A percentile compares a stretch with the other conserved stretches of the same genome.
phyloP scores from a whole-genome alignment of 1,140 invertebrate genomes.

The Metaphire vulgaris region DNA sequence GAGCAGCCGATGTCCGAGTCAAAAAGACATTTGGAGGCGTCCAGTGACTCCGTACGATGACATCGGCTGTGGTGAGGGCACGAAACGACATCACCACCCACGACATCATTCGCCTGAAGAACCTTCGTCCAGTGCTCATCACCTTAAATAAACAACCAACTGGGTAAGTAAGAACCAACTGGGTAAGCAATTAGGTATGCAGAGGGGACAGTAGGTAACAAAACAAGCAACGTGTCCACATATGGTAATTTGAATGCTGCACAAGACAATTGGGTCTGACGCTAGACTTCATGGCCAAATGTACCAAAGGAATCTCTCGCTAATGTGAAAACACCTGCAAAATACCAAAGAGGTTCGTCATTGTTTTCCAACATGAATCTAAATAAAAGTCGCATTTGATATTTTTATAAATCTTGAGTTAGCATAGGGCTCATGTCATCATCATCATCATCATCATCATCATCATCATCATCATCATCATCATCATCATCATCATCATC shows the following conservation, averaged over 20 bases:
- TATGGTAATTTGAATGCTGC: not conserved
- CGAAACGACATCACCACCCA: conserved; percentile 21
- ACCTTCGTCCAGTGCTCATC: conserved; percentile 38
- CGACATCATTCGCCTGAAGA: conserved; percentile 34
- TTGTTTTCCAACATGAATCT: too few species aligned
- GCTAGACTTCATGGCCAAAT: not conserved
- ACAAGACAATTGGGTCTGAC: not conserved
- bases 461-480: too few species aligned
- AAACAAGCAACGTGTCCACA: not conserved
- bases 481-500: too few species aligned
- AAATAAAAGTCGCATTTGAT: too few species aligned
- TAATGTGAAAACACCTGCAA: not conserved
- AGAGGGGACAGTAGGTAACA: not conserved
- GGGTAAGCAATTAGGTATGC: not conserved
- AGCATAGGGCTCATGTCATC: too few species aligned
- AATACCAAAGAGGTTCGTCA: too few species aligned
- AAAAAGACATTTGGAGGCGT: too few species aligned
- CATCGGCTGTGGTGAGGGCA: conserved; percentile 15
- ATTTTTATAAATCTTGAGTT: too few species aligned
- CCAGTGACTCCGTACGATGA: not conserved
- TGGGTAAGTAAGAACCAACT: not conserved
- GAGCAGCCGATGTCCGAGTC: too few species aligned
- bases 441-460: too few species aligned
- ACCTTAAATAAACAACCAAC: conserved; percentile 15
- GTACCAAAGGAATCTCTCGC: conserved; percentile 16